A percentile compares a stretch with the other conserved stretches of the same genome.
phyloP scores from a whole-genome alignment of 2,797 vertebrate genomes.

The Macrochelys suwanniensis region DNA sequence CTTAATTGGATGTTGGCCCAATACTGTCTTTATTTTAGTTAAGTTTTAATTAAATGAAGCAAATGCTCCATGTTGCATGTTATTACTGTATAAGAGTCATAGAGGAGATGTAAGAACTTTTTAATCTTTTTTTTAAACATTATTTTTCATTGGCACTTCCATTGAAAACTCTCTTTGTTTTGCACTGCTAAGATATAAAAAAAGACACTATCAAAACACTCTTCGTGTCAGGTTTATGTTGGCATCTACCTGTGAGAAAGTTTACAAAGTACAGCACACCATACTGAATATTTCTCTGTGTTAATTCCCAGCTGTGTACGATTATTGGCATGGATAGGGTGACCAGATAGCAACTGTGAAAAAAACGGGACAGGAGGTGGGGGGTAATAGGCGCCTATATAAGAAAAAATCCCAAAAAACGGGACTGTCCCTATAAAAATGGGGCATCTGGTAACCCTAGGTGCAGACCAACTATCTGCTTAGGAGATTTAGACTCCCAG shows the following conservation, averaged over 20 bases:
- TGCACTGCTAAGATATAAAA: not conserved
- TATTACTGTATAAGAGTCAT: not conserved
- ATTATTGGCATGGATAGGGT: not conserved
- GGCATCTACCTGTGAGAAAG: not conserved
- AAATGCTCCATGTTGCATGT: not conserved
- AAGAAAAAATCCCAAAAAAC: too few species aligned
- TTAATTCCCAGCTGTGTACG: not conserved
- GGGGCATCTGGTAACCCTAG: too few species aligned
- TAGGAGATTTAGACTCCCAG: not conserved
- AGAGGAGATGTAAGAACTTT: not conserved
- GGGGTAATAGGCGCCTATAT: too few species aligned
- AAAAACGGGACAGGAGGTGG: too few species aligned
- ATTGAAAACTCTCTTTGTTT: not conserved
- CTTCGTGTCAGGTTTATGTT: not conserved
- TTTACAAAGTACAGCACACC: not conserved
- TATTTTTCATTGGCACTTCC: not conserved
- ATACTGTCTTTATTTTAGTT: not conserved
- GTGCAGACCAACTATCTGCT: too few species aligned
- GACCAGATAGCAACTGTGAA: too few species aligned
- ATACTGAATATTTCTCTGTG: not conserved
- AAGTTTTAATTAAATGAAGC: not conserved
- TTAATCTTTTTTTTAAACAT: not conserved
- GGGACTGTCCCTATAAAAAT: too few species aligned
- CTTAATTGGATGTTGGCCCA: not conserved
- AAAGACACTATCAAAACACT: not conserved